Conservation (phyloP, 2,797 vertebrate species). For the Pseudochaenichthys georgianus region DNA sequence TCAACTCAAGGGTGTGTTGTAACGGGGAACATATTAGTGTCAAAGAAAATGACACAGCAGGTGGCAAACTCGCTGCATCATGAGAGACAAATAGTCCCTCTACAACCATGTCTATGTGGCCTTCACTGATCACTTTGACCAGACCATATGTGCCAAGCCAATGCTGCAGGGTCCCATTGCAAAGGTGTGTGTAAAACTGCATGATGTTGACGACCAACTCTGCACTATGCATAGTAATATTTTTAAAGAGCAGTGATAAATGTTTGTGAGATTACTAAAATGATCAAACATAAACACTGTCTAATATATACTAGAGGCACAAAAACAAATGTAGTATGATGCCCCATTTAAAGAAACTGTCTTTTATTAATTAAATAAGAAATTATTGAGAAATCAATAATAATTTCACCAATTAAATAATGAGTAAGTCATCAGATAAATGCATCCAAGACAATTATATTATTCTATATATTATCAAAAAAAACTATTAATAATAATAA, state of each 20-base stretch:
- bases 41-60: constrained; percentile 72
- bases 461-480: too few relatives aligned
- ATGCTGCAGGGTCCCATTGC: constrained; percentile 76
- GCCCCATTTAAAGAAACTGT: background rate
- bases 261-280: constrained; percentile 50
- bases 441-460: too few relatives aligned
- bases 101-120: constrained; percentile 77
- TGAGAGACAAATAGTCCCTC: constrained; percentile 77
- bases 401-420: background rate
- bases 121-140: constrained; percentile 67
- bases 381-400: background rate
- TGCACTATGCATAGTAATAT: too few relatives aligned
- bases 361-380: background rate
- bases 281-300: constrained; percentile 74
- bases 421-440: background rate
- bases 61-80: constrained; percentile 63
- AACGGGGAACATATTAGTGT: constrained; percentile 75
- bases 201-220: too few relatives aligned
- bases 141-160: constrained; percentile 72
- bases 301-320: constrained; percentile 63
- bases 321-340: background rate
- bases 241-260: too few relatives aligned
- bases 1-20: constrained; percentile 67
- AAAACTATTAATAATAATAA: too few relatives aligned
- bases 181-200: constrained; percentile 51